Conservation (phyloP, 2,797 vertebrate genomes). For the Lophius americanus region DNA sequence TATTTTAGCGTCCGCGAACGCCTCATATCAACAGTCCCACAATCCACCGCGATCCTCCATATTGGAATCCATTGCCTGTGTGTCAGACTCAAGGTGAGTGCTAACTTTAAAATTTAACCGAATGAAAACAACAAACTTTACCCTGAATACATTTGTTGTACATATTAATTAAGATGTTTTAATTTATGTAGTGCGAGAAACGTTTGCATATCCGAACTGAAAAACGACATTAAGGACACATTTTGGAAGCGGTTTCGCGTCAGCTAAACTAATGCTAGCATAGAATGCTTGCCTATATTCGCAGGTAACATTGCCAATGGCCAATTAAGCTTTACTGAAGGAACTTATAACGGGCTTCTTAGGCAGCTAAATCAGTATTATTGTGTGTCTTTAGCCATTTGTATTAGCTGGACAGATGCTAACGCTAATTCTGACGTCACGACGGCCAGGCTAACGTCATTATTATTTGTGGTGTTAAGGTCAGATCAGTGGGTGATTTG, state of each 20-base stretch:
- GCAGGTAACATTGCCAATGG: no score
- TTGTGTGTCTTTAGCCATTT: no score
- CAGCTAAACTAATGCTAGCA: constrained; percentile 11
- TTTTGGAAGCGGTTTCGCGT: background rate
- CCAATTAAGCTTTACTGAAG: no score
- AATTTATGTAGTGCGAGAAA: fast-evolving
- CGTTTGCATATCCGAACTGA: background rate
- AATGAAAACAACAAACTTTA: fast-evolving
- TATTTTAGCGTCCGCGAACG: background rate
- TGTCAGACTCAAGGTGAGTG: constrained; percentile 81
- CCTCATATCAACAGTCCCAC: constrained; percentile 44
- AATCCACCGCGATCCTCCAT: constrained; percentile 59
- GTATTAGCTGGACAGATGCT: no score
- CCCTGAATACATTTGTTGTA: fast-evolving
- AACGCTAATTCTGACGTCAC: no score
- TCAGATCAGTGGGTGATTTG: no score
- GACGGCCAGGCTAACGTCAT: no score
- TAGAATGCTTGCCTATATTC: constrained; percentile 9
- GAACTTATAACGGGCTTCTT: no score
- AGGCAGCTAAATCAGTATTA: no score
- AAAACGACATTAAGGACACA: background rate
- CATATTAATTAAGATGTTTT: no score
- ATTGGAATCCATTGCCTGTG: constrained; percentile 22
- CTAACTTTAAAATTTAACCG: fast-evolving
- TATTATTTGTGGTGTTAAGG: no score